A percentile compares a stretch with the other conserved stretches of the same genome.
These are phyloP conservation scores for Ischnura elegans DNA, from an alignment of 2,888 invertebrate species.

Conservation along the genomic window DNA sequence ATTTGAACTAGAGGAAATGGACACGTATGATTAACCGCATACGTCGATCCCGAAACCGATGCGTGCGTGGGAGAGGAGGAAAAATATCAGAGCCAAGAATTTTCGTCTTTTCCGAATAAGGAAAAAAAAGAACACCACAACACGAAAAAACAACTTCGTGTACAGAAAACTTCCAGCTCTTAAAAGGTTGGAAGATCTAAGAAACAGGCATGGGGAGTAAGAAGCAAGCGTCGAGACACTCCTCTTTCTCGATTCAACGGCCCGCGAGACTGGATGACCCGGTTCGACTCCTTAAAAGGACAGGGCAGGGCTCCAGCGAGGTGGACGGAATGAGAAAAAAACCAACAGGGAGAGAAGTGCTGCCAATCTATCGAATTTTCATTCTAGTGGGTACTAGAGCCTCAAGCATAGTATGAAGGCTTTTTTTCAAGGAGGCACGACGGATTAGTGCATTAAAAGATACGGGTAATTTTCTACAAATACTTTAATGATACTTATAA, in stretches of 20 bases:
- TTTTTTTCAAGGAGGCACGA: too few species aligned
- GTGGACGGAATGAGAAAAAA: neutral
- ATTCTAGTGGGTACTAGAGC: too few species aligned
- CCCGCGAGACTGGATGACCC: slow-evolving; percentile 15
- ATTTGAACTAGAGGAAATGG: neutral
- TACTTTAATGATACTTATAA: too few species aligned
- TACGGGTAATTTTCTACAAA: too few species aligned
- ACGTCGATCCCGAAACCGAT: neutral
- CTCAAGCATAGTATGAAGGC: too few species aligned
- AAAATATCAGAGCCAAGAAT: neutral
- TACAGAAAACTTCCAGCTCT: neutral
- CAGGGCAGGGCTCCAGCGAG: neutral
- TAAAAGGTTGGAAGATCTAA: neutral
- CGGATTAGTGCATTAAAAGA: too few species aligned
- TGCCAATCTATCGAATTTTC: neutral
- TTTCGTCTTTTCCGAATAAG: neutral
- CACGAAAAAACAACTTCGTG: neutral
- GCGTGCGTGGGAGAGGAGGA: neutral
- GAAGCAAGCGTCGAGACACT: neutral
- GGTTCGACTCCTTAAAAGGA: slow-evolving; percentile 38
- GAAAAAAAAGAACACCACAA: neutral
- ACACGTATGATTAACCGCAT: neutral
- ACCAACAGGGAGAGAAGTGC: neutral
- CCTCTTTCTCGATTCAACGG: neutral
- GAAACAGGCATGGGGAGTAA: neutral